Base-by-base conservation (phyloP, 2,113 vertebrate genomes). In the Paramormyrops kingsleyae region DNA sequence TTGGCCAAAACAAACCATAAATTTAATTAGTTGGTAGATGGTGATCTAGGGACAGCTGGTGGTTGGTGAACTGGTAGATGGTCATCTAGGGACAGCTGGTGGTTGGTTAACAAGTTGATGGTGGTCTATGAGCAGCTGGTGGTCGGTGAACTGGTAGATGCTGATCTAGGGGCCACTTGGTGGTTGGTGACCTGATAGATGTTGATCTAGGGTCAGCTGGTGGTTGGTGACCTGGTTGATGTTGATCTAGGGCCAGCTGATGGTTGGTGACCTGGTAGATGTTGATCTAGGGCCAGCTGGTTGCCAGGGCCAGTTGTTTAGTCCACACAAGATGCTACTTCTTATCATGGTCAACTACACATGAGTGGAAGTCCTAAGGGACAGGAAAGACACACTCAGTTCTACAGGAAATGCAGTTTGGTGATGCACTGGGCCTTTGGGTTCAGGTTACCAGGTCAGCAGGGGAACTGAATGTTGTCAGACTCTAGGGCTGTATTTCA, bases 291-390 rank as follows among this genome's bases (percentile, higher is more conserved):
- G 70, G 35, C 27, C 13, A 19, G 35, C 74, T 80, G 74, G 74
- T 90, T 90, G 90, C 87, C 90, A 89, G 89, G 87, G 88, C 90
- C 47, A 21, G 70, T 31, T 83, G 31, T 56, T 93, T 91, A 88
- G 90, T 90, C 88, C 92, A 91, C 39, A 90, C 46, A 90, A 91
- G 92, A 93, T 92, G 93, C 92, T 93, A 93, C 93, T 92, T 93
- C 92, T 92, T 92, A 92, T 92, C 91, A 92, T 91, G 92, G 91
- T 94, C 92, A 94, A 92, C 94, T 94, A 93, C 92, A 94, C 92
- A 94, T 94, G 92, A 94, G 92, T 92, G 93, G 93, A 94, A 93
- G 92, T 93, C 93, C 93, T 94, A 92, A 93, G 94, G 93, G 93
- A 93, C 91, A 93, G 90, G 91, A 92, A 91, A 94, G 90, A 93